A percentile compares a stretch with the other conserved stretches of the same genome.
phyloP scores from a whole-genome alignment of 2,888 invertebrate species.

The Amiota mariae region DNA sequence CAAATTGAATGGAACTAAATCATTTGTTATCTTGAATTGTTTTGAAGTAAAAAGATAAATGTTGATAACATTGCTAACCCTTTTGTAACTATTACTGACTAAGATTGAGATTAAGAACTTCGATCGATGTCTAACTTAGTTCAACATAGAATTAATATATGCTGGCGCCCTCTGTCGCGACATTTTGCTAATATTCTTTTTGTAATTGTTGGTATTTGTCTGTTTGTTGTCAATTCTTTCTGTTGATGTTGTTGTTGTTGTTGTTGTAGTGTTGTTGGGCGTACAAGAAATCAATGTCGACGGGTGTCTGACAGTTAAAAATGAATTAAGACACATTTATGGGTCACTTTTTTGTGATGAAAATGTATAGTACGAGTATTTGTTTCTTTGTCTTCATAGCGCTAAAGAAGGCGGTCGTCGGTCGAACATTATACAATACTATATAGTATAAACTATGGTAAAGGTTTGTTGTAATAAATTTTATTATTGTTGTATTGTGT shows the following conservation, averaged over 20 bases:
- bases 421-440: too few relatives aligned
- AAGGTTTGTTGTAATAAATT: too few relatives aligned
- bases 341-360: slow-evolving; percentile 2
- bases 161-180: slow-evolving; percentile 23
- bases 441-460: too few relatives aligned
- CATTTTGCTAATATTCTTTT: neutral
- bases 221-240: neutral
- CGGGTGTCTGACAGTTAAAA: slow-evolving; percentile 28
- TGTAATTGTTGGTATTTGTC: neutral
- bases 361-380: neutral
- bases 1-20: too few relatives aligned
- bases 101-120: too few relatives aligned
- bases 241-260: neutral
- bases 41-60: too few relatives aligned
- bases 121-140: too few relatives aligned
- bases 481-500: too few relatives aligned
- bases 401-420: neutral
- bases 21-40: too few relatives aligned
- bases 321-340: slow-evolving; percentile 24
- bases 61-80: too few relatives aligned
- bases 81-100: too few relatives aligned
- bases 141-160: slow-evolving; percentile 6
- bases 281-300: slow-evolving; percentile 20
- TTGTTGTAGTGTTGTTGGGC: neutral
- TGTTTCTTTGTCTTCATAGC: neutral